A percentile compares a stretch with the other conserved stretches of the same genome.
phyloP scores from a whole-genome alignment of 1,140 invertebrate genomes.

The Caenorhabditis brenneri region DNA sequence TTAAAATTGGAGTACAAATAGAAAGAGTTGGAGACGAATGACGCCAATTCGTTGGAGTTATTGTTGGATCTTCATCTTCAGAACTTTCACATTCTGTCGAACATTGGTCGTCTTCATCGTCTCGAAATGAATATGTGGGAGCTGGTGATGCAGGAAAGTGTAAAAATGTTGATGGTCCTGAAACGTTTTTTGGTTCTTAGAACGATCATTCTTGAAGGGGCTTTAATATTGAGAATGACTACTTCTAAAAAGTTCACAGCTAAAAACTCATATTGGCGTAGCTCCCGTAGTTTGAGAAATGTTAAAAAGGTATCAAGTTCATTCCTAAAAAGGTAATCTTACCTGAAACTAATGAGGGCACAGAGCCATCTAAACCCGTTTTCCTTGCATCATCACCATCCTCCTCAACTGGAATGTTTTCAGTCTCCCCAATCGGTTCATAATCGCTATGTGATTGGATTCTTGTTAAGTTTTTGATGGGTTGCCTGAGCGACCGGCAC shows the following conservation, averaged over 20 bases:
- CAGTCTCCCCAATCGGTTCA: constrained; percentile 17
- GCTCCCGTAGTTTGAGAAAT: too few species aligned
- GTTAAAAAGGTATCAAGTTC: too few species aligned
- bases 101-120: background rate
- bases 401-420: too few species aligned
- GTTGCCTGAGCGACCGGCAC: constrained; percentile 37
- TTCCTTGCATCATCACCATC: background rate
- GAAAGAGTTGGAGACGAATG: constrained; percentile 39
- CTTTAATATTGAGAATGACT: too few species aligned
- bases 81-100: background rate
- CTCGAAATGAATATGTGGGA: constrained; percentile 21
- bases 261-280: too few species aligned
- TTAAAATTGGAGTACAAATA: constrained; percentile 16
- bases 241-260: too few species aligned
- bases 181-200: background rate
- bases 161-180: constrained; percentile 3
- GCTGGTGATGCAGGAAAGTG: constrained; percentile 21
- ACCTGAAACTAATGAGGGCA: constrained; percentile 27
- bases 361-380: constrained; percentile 12
- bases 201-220: background rate
- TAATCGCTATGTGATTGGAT: constrained; percentile 30
- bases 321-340: background rate
- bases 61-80: constrained; percentile 14
- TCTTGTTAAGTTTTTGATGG: constrained; percentile 26
- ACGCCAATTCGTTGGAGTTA: constrained; percentile 12